A percentile compares a stretch with the other conserved stretches of the same genome.
Conservation (phyloP, 1,140 invertebrate species). For the Metaphire vulgaris region DNA sequence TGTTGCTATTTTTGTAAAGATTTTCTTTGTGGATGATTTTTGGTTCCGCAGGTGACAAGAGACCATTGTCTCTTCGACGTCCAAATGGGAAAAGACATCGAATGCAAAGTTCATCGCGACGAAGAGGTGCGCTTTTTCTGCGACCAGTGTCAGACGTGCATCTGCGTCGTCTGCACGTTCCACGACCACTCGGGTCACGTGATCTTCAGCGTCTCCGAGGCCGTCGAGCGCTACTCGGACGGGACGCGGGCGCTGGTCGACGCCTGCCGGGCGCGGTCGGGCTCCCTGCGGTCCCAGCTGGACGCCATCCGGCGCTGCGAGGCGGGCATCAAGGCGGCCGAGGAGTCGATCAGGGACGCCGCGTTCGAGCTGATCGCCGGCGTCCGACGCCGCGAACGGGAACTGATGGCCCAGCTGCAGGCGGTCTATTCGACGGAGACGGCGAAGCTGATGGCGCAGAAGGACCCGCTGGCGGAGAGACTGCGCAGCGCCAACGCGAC, state of each 20-base stretch:
- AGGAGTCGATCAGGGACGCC: background rate
- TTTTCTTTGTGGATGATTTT: too few species aligned
- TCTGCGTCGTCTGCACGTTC: slow-evolving; percentile 52
- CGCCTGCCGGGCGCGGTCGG: background rate
- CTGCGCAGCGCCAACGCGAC: background rate
- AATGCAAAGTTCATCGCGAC: slow-evolving; percentile 48
- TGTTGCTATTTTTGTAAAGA: too few species aligned
- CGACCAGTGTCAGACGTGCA: slow-evolving; percentile 48
- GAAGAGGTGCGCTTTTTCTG: slow-evolving; percentile 52
- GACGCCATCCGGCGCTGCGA: background rate
- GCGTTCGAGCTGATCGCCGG: background rate
- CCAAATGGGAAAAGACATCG: slow-evolving; percentile 49
- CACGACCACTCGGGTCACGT: slow-evolving; percentile 51
- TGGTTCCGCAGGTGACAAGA: slow-evolving; percentile 46
- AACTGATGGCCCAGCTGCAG: background rate
- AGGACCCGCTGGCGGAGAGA: background rate
- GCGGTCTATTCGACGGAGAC: background rate
- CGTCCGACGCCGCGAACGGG: background rate
- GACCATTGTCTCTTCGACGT: slow-evolving; percentile 50
- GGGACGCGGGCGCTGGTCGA: background rate
- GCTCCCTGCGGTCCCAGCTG: background rate
- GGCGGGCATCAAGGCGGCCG: background rate
- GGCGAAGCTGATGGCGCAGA: background rate
- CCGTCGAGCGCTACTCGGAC: background rate
- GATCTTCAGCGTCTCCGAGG: slow-evolving; percentile 44